These are phyloP conservation scores for Trypoxylus dichotomus DNA, from an alignment of 1,140 invertebrate species.

Conservation along the genomic window DNA sequence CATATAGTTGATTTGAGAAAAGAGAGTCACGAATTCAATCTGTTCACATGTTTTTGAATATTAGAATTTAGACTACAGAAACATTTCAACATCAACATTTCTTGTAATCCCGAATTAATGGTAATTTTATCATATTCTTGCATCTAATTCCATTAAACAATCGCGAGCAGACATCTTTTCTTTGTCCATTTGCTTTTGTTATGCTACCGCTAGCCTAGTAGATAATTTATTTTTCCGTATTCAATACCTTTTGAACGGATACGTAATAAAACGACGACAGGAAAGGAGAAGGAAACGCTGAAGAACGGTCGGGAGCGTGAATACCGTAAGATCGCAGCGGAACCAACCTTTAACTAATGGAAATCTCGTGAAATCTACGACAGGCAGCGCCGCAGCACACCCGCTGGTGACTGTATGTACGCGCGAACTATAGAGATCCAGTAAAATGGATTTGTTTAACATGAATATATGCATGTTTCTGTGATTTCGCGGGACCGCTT, in stretches of 20 bases:
- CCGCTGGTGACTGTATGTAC: too few relatives aligned
- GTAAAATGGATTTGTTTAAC: constrained; percentile 17
- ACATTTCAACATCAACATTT: too few relatives aligned
- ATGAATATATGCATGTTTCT: constrained; percentile 23
- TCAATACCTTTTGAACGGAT: neutral
- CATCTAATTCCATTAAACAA: too few relatives aligned
- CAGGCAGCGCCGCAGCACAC: neutral
- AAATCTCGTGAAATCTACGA: neutral
- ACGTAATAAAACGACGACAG: neutral
- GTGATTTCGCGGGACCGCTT: constrained; percentile 10
- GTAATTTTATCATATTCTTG: too few relatives aligned
- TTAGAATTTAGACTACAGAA: too few relatives aligned
- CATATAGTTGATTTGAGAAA: too few relatives aligned
- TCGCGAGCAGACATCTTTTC: too few relatives aligned
- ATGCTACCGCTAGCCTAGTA: neutral
- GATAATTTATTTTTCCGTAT: constrained; percentile 3
- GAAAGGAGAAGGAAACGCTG: neutral
- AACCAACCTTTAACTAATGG: neutral
- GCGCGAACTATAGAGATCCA: too few relatives aligned
- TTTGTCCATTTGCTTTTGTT: neutral
- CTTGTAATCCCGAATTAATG: too few relatives aligned
- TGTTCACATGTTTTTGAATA: too few relatives aligned
- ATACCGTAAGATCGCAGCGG: neutral
- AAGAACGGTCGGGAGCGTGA: neutral
- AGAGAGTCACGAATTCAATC: too few relatives aligned